Conservation (phyloP, 2,888 invertebrate genomes). For the Drosophila atripex region DNA sequence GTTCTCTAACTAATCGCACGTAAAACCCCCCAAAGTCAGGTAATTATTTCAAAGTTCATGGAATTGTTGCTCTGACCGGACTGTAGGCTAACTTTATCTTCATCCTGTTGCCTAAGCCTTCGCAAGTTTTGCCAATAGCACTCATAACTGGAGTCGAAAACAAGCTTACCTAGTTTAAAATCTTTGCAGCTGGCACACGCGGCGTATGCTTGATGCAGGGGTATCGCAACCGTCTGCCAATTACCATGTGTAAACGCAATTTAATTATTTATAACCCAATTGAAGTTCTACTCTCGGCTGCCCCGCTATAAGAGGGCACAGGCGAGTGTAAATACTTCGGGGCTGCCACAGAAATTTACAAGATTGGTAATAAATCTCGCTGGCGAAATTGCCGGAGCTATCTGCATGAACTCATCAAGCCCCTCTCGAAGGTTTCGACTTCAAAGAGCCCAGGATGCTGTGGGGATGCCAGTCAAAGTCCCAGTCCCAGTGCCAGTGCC, state of each 20-base stretch:
- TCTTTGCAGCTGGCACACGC: slow-evolving; percentile 2
- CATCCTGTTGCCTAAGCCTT: background rate
- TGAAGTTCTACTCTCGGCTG: slow-evolving; percentile 48
- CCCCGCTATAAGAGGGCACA: slow-evolving; percentile 7
- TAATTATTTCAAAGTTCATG: slow-evolving; percentile 15
- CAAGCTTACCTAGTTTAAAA: slow-evolving; percentile 14
- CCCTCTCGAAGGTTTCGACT: slow-evolving; percentile 38
- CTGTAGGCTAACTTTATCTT: background rate
- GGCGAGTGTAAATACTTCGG: slow-evolving; percentile 25
- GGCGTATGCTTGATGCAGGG: slow-evolving; percentile 16
- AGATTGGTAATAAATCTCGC: slow-evolving; percentile 29
- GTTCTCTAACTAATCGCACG: slow-evolving; percentile 23
- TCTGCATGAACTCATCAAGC: slow-evolving; percentile 24
- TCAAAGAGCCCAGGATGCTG: slow-evolving; percentile 35
- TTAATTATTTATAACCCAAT: slow-evolving; percentile 64
- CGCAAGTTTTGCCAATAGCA: background rate
- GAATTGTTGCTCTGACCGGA: slow-evolving; percentile 1
- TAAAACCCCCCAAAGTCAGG: slow-evolving; percentile 23
- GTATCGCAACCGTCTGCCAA: slow-evolving; percentile 33
- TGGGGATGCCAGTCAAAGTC: background rate
- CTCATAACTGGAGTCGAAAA: background rate
- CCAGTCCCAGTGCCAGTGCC: background rate
- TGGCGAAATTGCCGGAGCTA: slow-evolving; percentile 4
- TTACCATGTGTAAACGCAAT: slow-evolving; percentile 63
- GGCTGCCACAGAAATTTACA: slow-evolving; percentile 23